Base-by-base conservation (phyloP, 2,797 vertebrate species). In the Australoheros facetus region DNA sequence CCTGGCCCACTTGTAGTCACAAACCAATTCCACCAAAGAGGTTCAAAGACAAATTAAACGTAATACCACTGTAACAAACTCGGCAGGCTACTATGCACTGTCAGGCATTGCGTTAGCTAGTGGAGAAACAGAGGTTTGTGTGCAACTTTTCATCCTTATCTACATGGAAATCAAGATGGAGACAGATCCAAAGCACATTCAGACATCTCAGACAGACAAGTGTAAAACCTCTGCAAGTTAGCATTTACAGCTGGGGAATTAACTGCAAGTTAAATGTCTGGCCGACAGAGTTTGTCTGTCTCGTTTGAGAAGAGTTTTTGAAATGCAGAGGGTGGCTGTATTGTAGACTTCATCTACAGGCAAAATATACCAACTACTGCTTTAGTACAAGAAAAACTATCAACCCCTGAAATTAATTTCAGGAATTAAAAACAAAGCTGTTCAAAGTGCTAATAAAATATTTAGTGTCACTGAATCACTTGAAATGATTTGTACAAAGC, bases 21-120 rank as follows among this genome's bases (percentile, higher is more conserved):
- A 90, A 94, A 94, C 89, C 93, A 94, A 95, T 94, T 95, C 91
- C 86, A 89, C 88, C 89, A 89, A 89, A 89, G 88, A 90, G 88
- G 80, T 89, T 88, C 82, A 72, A 89, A 91, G 89, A 94, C 92
- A 94, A 94, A 95, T 95, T 86, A 93, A 93, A 95, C 89, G 73
- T 88, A 93, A 95, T 91, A 91, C 89, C 90, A 90, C 26, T 74
- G 89, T 88, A 91, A 91, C 91, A 90, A 90, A 91, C 81, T 83
- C 79, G 51, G 82, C 73, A 56, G 82, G 82, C 78, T 39, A 79
- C 80, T 62, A 83, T 59, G 77, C 72, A 70, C 66, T 26, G 42
- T 71, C 59, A 78, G 82, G 76, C 58, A 5, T 71, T 60, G 78
- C 56, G 78, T 79, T 83, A 58, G 80, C 75, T 71, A 42, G 82